Percentiles rank a stretch among this genome's conserved stretches.
phyloP scores from a whole-genome alignment of 2,113 vertebrate genomes.

The Vidua macroura region DNA sequence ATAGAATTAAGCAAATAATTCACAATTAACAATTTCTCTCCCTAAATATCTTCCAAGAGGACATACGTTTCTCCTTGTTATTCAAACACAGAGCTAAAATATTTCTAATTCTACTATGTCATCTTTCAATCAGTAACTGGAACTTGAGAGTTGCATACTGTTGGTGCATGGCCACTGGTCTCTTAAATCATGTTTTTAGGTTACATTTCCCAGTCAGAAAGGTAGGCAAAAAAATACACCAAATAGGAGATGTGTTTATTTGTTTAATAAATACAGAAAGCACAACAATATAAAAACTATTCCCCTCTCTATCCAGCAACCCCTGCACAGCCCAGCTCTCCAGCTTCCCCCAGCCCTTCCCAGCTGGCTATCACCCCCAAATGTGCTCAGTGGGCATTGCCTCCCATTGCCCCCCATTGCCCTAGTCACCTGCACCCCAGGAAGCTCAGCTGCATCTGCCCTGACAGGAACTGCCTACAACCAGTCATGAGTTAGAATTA shows the following conservation, averaged over 20 bases:
- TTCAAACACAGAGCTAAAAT: not conserved
- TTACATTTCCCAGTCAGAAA: not conserved
- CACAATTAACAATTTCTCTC: not conserved
- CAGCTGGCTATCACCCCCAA: not conserved
- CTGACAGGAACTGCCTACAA: not conserved
- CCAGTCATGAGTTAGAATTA: not conserved
- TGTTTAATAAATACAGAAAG: not conserved
- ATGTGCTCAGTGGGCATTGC: rapidly evolving
- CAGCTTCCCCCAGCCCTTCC: not conserved
- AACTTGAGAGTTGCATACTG: not conserved
- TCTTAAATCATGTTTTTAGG: not conserved
- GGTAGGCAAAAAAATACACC: not conserved
- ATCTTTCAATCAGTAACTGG: not conserved
- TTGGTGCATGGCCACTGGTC: not conserved
- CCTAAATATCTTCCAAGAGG: not conserved
- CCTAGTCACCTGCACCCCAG: rapidly evolving
- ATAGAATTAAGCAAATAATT: not conserved
- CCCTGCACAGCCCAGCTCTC: not conserved
- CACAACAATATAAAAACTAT: not conserved
- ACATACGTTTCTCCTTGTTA: not conserved
- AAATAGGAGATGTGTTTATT: not conserved
- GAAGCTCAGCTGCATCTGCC: not conserved
- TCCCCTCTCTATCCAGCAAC: not conserved
- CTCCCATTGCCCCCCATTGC: rapidly evolving
- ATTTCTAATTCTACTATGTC: not conserved